These are phyloP conservation scores for Halichoerus grypus DNA, from an alignment of 2,113 vertebrate species.

Conservation along the genomic window DNA sequence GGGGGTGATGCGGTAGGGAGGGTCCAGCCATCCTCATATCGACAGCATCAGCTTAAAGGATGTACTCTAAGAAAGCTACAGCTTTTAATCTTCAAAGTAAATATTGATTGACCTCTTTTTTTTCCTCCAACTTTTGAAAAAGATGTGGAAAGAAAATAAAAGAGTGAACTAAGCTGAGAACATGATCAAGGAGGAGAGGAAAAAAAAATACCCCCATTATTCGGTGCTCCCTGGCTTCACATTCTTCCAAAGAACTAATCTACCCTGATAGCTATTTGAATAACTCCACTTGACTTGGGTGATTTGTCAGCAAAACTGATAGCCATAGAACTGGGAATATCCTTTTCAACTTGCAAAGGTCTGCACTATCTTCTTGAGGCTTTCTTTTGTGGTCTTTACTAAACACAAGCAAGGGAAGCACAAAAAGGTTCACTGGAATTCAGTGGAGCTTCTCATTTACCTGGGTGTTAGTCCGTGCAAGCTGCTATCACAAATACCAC, in stretches of 20 bases:
- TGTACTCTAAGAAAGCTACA: conserved; percentile 57
- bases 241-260: conserved; percentile 37
- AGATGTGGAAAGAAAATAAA: conserved; percentile 60
- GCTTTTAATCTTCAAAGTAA: conserved; percentile 70
- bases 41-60: conserved; percentile 15
- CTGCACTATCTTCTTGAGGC: background rate
- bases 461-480: background rate
- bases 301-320: conserved; percentile 1
- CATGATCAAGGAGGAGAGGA: background rate
- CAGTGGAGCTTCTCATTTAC: background rate
- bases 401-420: background rate
- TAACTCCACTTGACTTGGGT: background rate
- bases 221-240: background rate
- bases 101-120: conserved; percentile 71
- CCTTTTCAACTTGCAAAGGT: background rate
- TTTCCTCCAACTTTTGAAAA: conserved; percentile 56
- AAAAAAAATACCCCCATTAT: background rate
- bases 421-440: background rate
- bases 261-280: background rate
- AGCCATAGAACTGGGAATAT: background rate
- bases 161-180: conserved; percentile 43
- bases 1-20: background rate
- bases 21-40: background rate
- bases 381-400: background rate
- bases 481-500: background rate